Base-by-base conservation (phyloP, 2,797 vertebrate species). In the Scleropages formosus region DNA sequence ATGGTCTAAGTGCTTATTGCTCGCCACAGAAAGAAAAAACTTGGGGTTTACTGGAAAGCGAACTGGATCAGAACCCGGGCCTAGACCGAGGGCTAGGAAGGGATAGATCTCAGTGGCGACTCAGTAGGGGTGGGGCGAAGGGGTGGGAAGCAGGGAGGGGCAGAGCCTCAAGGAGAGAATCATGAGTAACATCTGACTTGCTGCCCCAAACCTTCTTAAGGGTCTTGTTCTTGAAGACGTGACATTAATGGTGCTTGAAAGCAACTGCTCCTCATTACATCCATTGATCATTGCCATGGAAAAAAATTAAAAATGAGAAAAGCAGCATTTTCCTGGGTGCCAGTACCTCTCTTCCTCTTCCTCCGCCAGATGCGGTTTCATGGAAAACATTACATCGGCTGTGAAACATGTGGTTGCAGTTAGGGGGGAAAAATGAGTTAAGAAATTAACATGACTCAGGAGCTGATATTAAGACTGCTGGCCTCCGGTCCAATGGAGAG, bases 371-470 rank as follows among this genome's bases (percentile, higher is more conserved):
- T 51, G 16, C 58, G 27, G 9, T 67, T 75, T 39, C 16, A 61
- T 63, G 60, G 63, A 75, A 75, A 66, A 75, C 24, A 75, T 75
- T 64, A 58, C 73, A 58, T 58, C 47, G 47, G 63, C 24, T 9
- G 27, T n/a, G n/a, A 58, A 66, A 56, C 63, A 62, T 61, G 63
- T 62, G 73, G 62, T 66, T n/a, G 73, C 18, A 27, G 9, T 18
- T 47, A 18, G 7, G 18, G 20, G 46, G 49, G 49, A 24, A 15
- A 59, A 72, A 9, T 31, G 62, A 61, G 71, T 47, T 58, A 20
- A 15, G 31, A 61, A 61, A 73, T n/a, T 1, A 63, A 51, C 60
- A 46, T 68, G 74, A 69, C 56, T 69, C 74, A 75, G 74, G 63
- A 47, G 62, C 65, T 60, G 11, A 61, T 73, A 62, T 51, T 68